Evolutionary conservation across 2,888 invertebrate species (phyloP).

Genomic region (Leptopterna dolabrata): DNA sequence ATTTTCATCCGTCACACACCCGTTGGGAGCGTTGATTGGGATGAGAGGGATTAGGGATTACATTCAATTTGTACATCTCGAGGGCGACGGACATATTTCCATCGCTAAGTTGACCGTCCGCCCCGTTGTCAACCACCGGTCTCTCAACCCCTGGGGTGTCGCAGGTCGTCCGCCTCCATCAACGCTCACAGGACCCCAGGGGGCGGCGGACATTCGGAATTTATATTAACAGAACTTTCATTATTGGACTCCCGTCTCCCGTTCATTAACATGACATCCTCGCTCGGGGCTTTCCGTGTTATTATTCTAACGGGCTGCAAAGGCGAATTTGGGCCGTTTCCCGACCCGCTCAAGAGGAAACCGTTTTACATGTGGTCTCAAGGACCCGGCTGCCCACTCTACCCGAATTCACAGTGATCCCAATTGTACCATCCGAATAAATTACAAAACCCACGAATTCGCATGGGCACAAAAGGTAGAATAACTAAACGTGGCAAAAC

Average conservation of each 20-base stretch:
- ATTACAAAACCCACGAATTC: neutral
- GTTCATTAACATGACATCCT: slow-evolving; percentile 24
- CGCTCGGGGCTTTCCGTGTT: neutral
- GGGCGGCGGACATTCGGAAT: slow-evolving; percentile 5
- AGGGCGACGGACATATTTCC: slow-evolving; percentile 14
- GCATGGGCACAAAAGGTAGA: neutral
- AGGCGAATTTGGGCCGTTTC: neutral
- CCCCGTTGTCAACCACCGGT: neutral
- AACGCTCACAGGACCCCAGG: neutral
- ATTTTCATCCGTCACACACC: neutral
- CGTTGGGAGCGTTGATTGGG: slow-evolving; percentile 39
- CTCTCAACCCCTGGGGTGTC: neutral
- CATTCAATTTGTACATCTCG: slow-evolving; percentile 47
- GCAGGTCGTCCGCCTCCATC: neutral
- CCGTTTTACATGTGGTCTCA: neutral
- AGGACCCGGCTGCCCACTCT: neutral
- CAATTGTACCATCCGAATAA: neutral
- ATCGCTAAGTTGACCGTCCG: slow-evolving; percentile 8
- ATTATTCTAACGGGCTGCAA: neutral
- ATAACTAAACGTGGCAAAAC: too few species aligned
- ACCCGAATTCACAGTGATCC: neutral
- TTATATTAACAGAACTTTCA: slow-evolving; percentile 39
- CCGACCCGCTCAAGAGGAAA: neutral
- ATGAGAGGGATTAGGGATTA: slow-evolving; percentile 36
- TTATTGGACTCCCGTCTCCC: neutral